Evolutionary conservation across 2,113 vertebrate species (phyloP), one percentile per base, ranked within the genome.

Genomic region (Vulpes lagopus): DNA sequence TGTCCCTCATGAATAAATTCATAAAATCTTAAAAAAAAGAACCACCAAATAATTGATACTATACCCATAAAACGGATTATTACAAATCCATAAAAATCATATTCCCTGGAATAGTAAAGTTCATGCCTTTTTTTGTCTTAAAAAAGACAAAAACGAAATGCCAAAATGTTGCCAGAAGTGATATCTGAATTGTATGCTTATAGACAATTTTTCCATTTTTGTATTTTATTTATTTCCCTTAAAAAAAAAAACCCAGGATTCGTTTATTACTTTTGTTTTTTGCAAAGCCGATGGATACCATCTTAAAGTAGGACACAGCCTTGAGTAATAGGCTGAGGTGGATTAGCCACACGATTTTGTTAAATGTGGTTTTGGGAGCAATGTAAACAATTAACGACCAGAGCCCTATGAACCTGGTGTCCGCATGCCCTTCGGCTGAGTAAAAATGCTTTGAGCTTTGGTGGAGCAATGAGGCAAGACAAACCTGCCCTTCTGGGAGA

Each of bases 351-450:
- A 5, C 0, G 0, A 4, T 25, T 69, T n/a, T 74, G 38, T 76
- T 88, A 12, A 16, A 51, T 32, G 14, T 19, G 49, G 9, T 23
- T 17, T 65, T 76, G 17, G 51, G 67, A 35, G 74, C 32, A 2
- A 17, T 1, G 20, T 22, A 5, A 22, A 3, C 2, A 3, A 12
- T 23, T 8, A 38, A 22, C 25, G 1, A 4, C 2, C 20, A 2
- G 38, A 0, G 22, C 51, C 35, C 49, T 62, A 0, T 9, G 71
- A 1, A 55, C 55, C 27, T 93, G 16, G 16, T 1, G 23, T 57
- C 67, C 1, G 0, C 3, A 0, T 43, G 84, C 3, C 14, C 62
- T 74, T 4, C 9, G 78, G 19, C 38, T 67, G 38, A 87, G 17
- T 22, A 43, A 23, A 51, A 51, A 9, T 12, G n/a, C n/a, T 20